Base-by-base conservation (phyloP, 1,140 invertebrate genomes). In the Anadara kagoshimensis region DNA sequence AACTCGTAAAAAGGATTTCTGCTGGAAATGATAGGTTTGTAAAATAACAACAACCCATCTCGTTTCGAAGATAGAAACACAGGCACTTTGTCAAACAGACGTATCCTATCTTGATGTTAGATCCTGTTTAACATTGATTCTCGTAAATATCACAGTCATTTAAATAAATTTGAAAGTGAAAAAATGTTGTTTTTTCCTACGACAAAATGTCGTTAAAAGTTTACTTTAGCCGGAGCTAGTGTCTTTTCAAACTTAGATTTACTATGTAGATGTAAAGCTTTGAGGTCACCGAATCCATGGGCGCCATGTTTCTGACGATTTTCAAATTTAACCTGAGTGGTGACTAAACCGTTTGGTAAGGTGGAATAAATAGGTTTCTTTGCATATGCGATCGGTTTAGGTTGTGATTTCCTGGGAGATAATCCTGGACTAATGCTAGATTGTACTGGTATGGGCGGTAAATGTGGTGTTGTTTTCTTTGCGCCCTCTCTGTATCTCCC, bases 241-340 rank as follows among this genome's bases (percentile, higher is more conserved):
- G 73, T 66, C 41, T 75, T 75, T 58, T 75, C 73, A 53, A 75
- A 75, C n/a, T 75, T 75, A 2, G 68, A 66, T 56, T 68, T 75
- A 18, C 67, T 58, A 22, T 61, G 58, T 10, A 63, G 47, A 26
- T 69, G 62, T 67, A 75, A 69, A 22, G 26, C 44, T 58, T 75
- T 70, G 4, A 75, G 22, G 51, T 75, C 73, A 18, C 68, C 68
- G 10, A 75, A 68, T 7, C 73, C 73, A 16, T 54, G 43, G 45
- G 56, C 47, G 41, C 62, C 53, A 24, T 74, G 58, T 2, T 49
- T 20, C 1, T 53, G 22, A 36, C 62, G 26, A n/a, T n/a, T 53
- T 53, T 73, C 70, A 36, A 73, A 22, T 53, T 58, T 59, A 3
- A 75, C 62, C 14, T 67, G 67, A 7, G 67, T 57, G 3, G 73